Evolutionary conservation across 2,888 invertebrate genomes (phyloP).

Genomic region (Synanthedon formicaeformis): DNA sequence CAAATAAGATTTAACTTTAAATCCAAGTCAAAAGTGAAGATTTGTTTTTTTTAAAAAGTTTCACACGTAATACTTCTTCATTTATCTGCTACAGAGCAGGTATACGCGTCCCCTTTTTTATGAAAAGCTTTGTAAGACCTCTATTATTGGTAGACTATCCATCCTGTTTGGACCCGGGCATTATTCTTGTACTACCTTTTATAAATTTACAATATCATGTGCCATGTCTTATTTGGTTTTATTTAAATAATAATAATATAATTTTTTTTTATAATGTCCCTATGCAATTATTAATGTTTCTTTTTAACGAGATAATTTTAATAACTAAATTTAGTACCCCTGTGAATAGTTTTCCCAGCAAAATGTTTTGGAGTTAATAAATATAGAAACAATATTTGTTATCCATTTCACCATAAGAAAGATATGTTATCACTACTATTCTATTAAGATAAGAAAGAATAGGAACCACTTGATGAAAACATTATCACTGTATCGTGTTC

Average conservation of each 20-base stretch:
- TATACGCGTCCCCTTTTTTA: slow-evolving; percentile 58
- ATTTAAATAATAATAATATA: no score
- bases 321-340: no score
- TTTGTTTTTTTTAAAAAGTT: no score
- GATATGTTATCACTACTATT: slow-evolving; percentile 4
- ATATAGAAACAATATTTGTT: slow-evolving; percentile 1
- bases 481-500: no score
- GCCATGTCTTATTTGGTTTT: no score
- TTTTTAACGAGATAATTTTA: no score
- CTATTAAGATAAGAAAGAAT: slow-evolving; percentile 6
- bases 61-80: no score
- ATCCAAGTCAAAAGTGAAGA: no score
- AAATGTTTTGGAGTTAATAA: background rate
- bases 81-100: slow-evolving; percentile 24
- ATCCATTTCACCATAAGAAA: slow-evolving; percentile 3
- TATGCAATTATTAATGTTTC: no score
- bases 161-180: slow-evolving; percentile 1
- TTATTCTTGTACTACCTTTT: background rate
- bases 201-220: background rate
- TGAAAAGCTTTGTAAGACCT: slow-evolving; percentile 23
- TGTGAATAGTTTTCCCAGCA: no score
- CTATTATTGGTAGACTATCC: slow-evolving; percentile 23
- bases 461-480: background rate
- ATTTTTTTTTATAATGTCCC: no score
- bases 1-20: no score